Evolutionary conservation across 2,888 invertebrate genomes (phyloP).

Genomic region (Cephus spinipes): DNA sequence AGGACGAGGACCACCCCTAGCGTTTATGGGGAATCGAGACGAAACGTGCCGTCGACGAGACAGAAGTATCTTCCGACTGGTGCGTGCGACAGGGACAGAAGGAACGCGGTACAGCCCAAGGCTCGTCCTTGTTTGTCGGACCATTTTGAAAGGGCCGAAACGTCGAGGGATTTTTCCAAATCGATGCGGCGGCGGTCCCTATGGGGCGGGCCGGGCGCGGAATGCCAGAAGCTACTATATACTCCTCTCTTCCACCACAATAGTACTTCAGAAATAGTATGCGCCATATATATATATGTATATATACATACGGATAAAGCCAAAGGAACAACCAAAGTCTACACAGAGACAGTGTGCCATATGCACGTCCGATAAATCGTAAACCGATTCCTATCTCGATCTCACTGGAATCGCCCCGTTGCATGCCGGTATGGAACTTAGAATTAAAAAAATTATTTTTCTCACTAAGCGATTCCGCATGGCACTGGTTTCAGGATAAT

Average conservation of each 20-base stretch:
- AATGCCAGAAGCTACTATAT: not conserved
- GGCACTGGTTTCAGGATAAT: not conserved
- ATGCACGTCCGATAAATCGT: not conserved
- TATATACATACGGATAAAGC: not conserved
- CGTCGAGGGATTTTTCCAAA: conserved; percentile 13
- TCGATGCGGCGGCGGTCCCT: not conserved
- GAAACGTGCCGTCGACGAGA: conserved; percentile 39
- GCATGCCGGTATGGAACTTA: not conserved
- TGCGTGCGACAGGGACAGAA: conserved; percentile 8
- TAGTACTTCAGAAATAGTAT: not conserved
- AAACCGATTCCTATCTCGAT: not conserved
- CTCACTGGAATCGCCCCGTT: not conserved
- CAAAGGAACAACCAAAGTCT: not conserved
- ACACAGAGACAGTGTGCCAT: not conserved
- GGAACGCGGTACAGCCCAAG: conserved; percentile 15
- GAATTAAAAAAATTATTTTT: not conserved
- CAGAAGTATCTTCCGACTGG: conserved; percentile 26
- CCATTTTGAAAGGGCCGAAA: conserved; percentile 40
- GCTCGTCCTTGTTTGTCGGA: conserved; percentile 36
- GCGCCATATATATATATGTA: not conserved
- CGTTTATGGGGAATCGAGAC: conserved; percentile 41
- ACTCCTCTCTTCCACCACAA: not conserved
- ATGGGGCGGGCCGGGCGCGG: not conserved
- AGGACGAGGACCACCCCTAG: conserved; percentile 42
- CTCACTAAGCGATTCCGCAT: not conserved